Evolutionary conservation across 2,888 invertebrate species (phyloP).

Genomic region (Chamaedrilus cognettii): DNA sequence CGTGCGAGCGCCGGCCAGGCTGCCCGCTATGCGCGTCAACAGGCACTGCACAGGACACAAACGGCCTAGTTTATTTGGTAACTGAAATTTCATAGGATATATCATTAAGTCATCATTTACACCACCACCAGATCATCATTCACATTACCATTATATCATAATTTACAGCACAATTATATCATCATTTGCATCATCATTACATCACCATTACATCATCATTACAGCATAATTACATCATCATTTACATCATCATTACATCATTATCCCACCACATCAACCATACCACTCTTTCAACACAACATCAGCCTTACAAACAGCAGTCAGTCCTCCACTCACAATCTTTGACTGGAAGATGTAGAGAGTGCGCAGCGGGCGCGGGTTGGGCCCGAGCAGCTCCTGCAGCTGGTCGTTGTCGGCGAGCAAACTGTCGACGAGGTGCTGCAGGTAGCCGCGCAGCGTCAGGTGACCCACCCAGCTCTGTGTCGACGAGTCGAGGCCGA

Average conservation of each 20-base stretch:
- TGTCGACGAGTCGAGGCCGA: constrained; percentile 68
- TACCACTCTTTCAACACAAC: not conserved
- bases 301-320: not conserved
- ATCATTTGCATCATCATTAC: too few relatives aligned
- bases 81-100: too few relatives aligned
- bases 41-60: too few relatives aligned
- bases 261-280: too few relatives aligned
- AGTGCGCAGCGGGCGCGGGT: constrained; percentile 66
- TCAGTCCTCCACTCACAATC: constrained; percentile 68
- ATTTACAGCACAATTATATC: too few relatives aligned
- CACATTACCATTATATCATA: too few relatives aligned
- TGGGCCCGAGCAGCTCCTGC: constrained; percentile 53
- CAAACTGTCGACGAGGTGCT: constrained; percentile 80
- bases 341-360: constrained; percentile 87
- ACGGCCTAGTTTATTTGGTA: too few relatives aligned
- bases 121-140: too few relatives aligned
- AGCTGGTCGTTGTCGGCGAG: constrained; percentile 70
- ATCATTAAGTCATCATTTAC: too few relatives aligned
- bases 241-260: too few relatives aligned
- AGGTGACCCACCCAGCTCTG: constrained; percentile 67
- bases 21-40: constrained; percentile 50
- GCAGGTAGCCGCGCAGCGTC: constrained; percentile 67
- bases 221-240: too few relatives aligned
- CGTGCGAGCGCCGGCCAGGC: constrained; percentile 51
- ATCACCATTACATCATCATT: too few relatives aligned